Evolutionary conservation across 2,888 invertebrate genomes (phyloP), one percentile per base, ranked within the genome.

Genomic region (Drosophila meridiana): DNA sequence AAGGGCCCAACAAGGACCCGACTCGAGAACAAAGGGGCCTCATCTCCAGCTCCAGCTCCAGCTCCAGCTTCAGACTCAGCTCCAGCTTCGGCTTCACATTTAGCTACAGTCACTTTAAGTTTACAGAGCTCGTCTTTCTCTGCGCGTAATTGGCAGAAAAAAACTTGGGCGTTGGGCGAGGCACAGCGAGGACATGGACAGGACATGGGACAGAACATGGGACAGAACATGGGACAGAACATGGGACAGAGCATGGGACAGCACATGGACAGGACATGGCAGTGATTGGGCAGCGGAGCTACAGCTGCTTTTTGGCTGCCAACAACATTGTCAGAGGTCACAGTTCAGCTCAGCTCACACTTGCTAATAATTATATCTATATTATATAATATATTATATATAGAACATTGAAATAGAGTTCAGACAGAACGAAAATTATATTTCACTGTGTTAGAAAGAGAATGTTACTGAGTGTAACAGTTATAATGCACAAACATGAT

Each of bases 101-200:
- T 52, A 38, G 40, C 62, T 50, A 40, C 28, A 59, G 38, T 57
- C 61, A 45, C 53, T 53, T 55, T 55, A 55, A 55, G 47, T 66
- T 57, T 55, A 38, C 52, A 30, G 34, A 28, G 9, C 52, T 63
- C 47, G 62, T 68, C 66, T 79, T 83, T 52, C 52, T 87, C 69
- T 74, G 69, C 67, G 73, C 73, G 73, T 85, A 87, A 87, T 82
- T 89, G 83, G 79, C 67, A 70, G 80, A 55, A 69, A 68, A 73
- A 73, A 78, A 64, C 78, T 66, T 42, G 55, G 32, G 20, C 40
- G 14, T 30, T 38, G 38, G 61, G 36, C 20, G 43, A 13, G 6
- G 43, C 36, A 50, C 30, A 42, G 8, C 50, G 42, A 42, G 42
- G 2, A n/a, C 50, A 26, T n/a, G 30, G 8, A 14, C 13, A 14